These are phyloP conservation scores for Eupsilia transversa DNA, from an alignment of 2,888 invertebrate genomes.

Conservation along the genomic window DNA sequence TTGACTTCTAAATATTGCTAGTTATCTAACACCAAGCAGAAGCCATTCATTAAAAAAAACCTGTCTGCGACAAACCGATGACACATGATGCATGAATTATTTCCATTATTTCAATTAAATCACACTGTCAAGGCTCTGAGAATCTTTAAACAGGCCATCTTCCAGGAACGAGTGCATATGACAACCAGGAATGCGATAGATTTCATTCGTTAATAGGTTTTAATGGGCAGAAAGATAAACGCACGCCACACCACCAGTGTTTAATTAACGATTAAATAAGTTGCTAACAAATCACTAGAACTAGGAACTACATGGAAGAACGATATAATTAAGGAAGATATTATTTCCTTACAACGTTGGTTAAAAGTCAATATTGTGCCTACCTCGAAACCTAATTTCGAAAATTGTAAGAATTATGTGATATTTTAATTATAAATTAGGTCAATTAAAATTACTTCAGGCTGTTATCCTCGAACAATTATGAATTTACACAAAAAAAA, in stretches of 20 bases:
- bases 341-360: neutral
- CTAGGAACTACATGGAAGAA: neutral
- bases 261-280: conserved; percentile 51
- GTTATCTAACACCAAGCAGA: neutral
- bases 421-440: too few relatives aligned
- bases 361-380: fast-evolving
- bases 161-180: conserved; percentile 70
- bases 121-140: conserved; percentile 70
- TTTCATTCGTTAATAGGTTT: conserved; percentile 69
- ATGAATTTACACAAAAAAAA: neutral
- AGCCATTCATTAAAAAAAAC: neutral
- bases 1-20: neutral
- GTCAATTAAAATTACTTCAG: neutral
- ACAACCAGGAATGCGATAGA: conserved; percentile 70
- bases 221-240: conserved; percentile 67
- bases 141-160: conserved; percentile 65
- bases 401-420: neutral
- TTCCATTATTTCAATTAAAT: conserved; percentile 49
- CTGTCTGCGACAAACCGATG: conserved; percentile 25
- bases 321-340: neutral
- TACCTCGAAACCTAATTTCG: neutral
- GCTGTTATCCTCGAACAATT: too few relatives aligned
- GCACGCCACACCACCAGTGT: conserved; percentile 42
- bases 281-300: conserved; percentile 28
- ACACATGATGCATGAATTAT: conserved; percentile 38